Conservation (phyloP, 92 coral and sea anemone genomes). For the Palythoa grandis region DNA sequence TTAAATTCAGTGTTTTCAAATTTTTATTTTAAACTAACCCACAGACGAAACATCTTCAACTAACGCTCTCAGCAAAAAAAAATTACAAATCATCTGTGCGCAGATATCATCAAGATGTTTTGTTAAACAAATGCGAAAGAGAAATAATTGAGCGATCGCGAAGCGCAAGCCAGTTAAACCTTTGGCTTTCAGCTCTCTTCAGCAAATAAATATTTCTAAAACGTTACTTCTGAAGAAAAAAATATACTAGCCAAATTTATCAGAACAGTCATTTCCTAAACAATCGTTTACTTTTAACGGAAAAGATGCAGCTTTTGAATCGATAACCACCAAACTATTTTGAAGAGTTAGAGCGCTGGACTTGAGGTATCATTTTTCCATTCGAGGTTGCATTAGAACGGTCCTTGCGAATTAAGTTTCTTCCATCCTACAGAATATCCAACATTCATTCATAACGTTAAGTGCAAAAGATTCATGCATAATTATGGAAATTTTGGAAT, state of each 20-base stretch:
- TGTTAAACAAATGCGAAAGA: background rate
- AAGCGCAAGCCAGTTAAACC: background rate
- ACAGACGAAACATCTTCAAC: conserved; percentile 13
- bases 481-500: conserved; percentile 51
- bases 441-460: conserved; percentile 1
- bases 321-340: background rate
- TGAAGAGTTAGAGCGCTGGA: background rate
- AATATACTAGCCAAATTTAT: background rate
- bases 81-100: background rate
- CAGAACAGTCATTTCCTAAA: background rate
- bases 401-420: background rate
- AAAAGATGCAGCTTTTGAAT: conserved; percentile 32
- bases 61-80: background rate
- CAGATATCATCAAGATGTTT: conserved; percentile 18
- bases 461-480: conserved; percentile 24
- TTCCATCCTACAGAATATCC: background rate
- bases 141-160: conserved; percentile 1
- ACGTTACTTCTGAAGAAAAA: background rate
- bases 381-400: background rate
- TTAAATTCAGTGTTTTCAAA: conserved; percentile 1
- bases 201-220: conserved; percentile 20
- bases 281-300: conserved; percentile 2
- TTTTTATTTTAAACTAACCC: background rate
- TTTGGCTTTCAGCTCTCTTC: conserved; percentile 34
- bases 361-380: conserved; percentile 41